Evolutionary conservation across 2,113 vertebrate species (phyloP).

Genomic region (Argyrosomus japonicus): DNA sequence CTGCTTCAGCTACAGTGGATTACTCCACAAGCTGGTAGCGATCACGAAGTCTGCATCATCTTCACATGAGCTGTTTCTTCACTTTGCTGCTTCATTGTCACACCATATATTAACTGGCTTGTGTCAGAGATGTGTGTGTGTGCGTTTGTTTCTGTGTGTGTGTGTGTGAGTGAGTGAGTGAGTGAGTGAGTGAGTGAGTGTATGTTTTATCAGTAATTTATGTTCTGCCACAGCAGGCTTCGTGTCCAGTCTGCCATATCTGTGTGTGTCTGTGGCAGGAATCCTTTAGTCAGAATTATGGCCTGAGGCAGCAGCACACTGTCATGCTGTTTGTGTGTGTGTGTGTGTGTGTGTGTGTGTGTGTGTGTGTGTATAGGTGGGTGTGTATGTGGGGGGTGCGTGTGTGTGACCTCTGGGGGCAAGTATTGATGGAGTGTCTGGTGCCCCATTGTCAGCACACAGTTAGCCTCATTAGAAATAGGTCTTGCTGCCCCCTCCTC

Average conservation of each 20-base stretch:
- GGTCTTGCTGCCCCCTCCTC: conserved; percentile 47
- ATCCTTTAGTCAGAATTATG: conserved; percentile 69
- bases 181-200: conserved; percentile 1
- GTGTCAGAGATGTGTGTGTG: not conserved
- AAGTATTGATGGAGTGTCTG: conserved; percentile 73
- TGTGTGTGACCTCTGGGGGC: conserved; percentile 55
- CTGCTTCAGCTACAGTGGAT: not conserved
- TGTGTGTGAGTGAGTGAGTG: not conserved
- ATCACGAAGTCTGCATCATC: not conserved
- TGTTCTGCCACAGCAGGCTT: conserved; percentile 55
- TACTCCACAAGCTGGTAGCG: not conserved
- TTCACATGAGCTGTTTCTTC: conserved; percentile 7
- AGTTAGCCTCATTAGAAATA: conserved; percentile 74
- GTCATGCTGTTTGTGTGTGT: conserved; percentile 5
- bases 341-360: conserved; percentile 6
- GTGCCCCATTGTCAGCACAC: conserved; percentile 67
- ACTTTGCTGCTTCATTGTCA: conserved; percentile 14
- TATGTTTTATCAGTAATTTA: conserved; percentile 45
- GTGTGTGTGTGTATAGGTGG: conserved; percentile 21
- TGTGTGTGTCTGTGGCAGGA: conserved; percentile 54
- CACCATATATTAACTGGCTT: not conserved
- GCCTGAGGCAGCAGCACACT: conserved; percentile 51
- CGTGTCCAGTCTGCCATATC: conserved; percentile 46
- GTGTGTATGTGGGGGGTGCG: conserved; percentile 2
- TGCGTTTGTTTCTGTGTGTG: not conserved